Conservation (phyloP, 2,113 vertebrate species). For the Chaetodon auriga region DNA sequence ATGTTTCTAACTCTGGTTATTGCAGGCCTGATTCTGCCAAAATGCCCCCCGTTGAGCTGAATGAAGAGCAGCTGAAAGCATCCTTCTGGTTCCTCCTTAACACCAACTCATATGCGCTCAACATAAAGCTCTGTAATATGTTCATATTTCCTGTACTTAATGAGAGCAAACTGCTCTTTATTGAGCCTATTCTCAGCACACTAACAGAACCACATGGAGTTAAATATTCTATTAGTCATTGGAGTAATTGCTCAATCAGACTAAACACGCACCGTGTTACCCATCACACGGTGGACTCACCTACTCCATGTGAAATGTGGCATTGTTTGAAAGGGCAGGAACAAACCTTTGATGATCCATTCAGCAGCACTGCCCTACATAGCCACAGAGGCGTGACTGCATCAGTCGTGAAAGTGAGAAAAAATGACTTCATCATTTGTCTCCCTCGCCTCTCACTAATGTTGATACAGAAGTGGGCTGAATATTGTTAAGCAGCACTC, state of each 20-base stretch:
- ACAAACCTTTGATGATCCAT: constrained; percentile 62
- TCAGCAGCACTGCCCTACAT: constrained; percentile 59
- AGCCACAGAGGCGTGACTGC: constrained; percentile 59
- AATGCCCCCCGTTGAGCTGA: constrained; percentile 38
- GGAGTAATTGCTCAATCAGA: constrained; percentile 30
- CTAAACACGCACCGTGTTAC: constrained; percentile 2
- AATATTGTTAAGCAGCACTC: constrained; percentile 28
- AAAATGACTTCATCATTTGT: constrained; percentile 57
- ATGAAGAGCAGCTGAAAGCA: constrained; percentile 50
- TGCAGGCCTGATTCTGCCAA: constrained; percentile 27
- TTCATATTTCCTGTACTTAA: not conserved
- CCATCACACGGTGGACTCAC: constrained; percentile 20
- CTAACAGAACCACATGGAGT: constrained; percentile 11
- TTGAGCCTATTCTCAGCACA: constrained; percentile 12
- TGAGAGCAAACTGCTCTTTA: not conserved
- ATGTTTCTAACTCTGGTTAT: too few relatives aligned
- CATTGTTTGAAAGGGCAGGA: constrained; percentile 35
- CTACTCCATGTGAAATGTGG: constrained; percentile 14
- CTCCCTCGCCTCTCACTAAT: constrained; percentile 14
- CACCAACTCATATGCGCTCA: constrained; percentile 26
- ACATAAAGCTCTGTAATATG: constrained; percentile 33
- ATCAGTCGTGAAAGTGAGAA: constrained; percentile 57
- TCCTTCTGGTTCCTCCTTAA: constrained; percentile 46
- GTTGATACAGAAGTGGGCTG: constrained; percentile 48
- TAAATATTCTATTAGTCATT: constrained; percentile 16